Evolutionary conservation across 2,888 invertebrate species (phyloP), one percentile per base, ranked within the genome.

Genomic region (Xestia sexstrigata): DNA sequence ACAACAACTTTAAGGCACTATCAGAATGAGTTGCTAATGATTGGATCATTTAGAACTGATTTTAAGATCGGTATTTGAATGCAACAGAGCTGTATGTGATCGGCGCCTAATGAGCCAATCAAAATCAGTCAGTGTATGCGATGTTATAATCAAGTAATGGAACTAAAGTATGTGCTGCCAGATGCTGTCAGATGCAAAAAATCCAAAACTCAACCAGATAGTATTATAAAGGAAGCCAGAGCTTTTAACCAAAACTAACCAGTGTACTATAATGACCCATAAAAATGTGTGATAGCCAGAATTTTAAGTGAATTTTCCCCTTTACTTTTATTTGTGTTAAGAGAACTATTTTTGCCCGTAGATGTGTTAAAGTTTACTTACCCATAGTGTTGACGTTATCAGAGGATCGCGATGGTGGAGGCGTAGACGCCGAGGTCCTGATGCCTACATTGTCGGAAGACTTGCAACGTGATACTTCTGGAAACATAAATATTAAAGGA

Each of bases 331-430:
- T 30, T 62, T 52, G 58, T 84, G 62, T 52, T 13, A 65, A 58
- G 20, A 60, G 13, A 45, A 42, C 60, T 58, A 15, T 9, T 45
- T 35, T 20, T 49, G 39, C 13, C n/a, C 23, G 0, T n/a, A 65
- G 9, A 17, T 26, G 20, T 26, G 39, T 65, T 60, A 30, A 23
- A 42, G 8, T 8, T 60, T 60, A 86, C 91, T 92, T 89, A 96
- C 96, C 96, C 94, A 96, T 96, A 8, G 95, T 96, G 86, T 96
- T 96, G 79, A 96, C 96, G 86, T 96, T 96, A 79, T 96, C 96
- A 0, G 96, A 96, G 4, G 96, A 96, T 15, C 96, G 94, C 15
- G 96, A 96, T 0, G 96, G 96, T 49, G 96, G 96, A 73, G 96
- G 96, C 23, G 96, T 95, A 67, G 92, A 84, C 30, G 89, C 92